A percentile compares a stretch with the other conserved stretches of the same genome.
Evolutionary conservation across 2,888 invertebrate genomes (phyloP).

Genomic region (Apotomis capreana): DNA sequence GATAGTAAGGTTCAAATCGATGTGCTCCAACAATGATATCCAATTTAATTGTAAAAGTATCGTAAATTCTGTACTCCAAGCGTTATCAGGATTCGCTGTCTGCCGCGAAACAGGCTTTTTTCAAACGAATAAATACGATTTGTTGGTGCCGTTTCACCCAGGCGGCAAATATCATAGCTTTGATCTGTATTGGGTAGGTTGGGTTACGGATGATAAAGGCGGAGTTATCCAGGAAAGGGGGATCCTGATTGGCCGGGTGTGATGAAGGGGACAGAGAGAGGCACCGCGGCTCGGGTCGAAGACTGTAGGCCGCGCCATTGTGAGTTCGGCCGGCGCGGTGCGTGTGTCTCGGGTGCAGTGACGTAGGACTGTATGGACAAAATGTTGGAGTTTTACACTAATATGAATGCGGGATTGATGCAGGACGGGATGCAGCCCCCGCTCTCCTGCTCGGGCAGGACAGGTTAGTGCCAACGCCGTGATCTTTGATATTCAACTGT

Average conservation of each 20-base stretch:
- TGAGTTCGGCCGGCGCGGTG: slow-evolving; percentile 57
- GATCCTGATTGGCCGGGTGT: slow-evolving; percentile 61
- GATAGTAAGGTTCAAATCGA: background rate
- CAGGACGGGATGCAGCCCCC: slow-evolving; percentile 83
- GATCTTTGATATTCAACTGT: no score
- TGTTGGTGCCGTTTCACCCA: slow-evolving; percentile 64
- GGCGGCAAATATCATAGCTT: slow-evolving; percentile 71
- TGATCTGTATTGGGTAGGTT: slow-evolving; percentile 74
- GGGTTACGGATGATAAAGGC: slow-evolving; percentile 63
- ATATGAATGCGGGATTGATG: slow-evolving; percentile 84
- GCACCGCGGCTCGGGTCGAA: slow-evolving; percentile 49
- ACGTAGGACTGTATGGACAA: slow-evolving; percentile 60
- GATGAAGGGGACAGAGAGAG: slow-evolving; percentile 55
- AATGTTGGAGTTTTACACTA: slow-evolving; percentile 89
- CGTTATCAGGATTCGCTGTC: slow-evolving; percentile 17
- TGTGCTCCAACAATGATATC: background rate
- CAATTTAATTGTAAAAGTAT: background rate
- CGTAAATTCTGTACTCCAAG: background rate
- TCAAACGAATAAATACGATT: slow-evolving; percentile 69
- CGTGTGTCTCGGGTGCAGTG: slow-evolving; percentile 54
- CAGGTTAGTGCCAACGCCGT: slow-evolving; percentile 79
- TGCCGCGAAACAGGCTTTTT: slow-evolving; percentile 51
- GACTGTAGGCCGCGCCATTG: slow-evolving; percentile 57
- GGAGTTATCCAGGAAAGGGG: slow-evolving; percentile 56
- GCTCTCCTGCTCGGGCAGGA: slow-evolving; percentile 85